Evolutionary conservation across 2,113 vertebrate species (phyloP).

Genomic region (Actenoides hombroni): DNA sequence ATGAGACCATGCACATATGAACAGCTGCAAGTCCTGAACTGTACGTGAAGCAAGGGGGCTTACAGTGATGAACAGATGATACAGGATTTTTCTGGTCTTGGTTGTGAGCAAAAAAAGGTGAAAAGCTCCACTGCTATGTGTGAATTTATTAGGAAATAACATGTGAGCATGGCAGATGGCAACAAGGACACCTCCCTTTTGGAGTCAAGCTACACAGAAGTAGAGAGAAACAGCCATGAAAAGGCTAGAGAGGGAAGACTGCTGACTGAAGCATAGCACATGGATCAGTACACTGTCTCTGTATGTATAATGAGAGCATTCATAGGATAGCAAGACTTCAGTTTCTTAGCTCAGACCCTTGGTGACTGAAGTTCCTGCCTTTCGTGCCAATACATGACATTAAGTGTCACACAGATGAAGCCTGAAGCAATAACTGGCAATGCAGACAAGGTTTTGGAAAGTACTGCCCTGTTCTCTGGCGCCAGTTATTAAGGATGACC

Average conservation of each 20-base stretch:
- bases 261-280: neutral
- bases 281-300: neutral
- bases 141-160: neutral
- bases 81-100: neutral
- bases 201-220: neutral
- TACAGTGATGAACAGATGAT: neutral
- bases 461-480: neutral
- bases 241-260: neutral
- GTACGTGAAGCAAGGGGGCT: neutral
- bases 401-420: neutral
- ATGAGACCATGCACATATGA: neutral
- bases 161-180: neutral
- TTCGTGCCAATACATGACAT: fast-evolving
- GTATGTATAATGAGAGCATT: neutral
- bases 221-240: neutral
- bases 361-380: neutral
- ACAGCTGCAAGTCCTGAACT: neutral
- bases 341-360: neutral
- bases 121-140: neutral
- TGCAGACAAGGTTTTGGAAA: neutral
- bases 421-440: neutral
- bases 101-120: neutral
- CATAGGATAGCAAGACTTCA: neutral
- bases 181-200: neutral
- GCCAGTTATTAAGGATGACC: neutral